These are phyloP conservation scores for Macrophya annulata DNA, from an alignment of 2,888 invertebrate species.

Conservation along the genomic window DNA sequence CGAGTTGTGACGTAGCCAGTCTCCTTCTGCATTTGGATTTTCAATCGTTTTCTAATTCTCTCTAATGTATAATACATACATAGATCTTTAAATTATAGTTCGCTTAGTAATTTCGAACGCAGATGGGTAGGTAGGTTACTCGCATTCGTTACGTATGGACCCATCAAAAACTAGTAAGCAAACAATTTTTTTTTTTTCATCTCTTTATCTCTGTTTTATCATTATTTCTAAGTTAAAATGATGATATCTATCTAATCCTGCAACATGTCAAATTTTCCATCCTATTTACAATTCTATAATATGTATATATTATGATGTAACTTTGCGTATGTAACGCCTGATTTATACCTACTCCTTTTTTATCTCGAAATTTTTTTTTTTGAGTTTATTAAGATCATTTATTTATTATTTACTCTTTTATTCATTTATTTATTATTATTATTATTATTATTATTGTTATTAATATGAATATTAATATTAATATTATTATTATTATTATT, in stretches of 20 bases:
- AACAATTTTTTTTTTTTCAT: background rate
- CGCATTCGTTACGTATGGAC: slow-evolving; percentile 1
- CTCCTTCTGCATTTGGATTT: background rate
- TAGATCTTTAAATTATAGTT: background rate
- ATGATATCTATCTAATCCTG: background rate
- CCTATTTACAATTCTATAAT: slow-evolving; percentile 8
- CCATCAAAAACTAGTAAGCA: slow-evolving; percentile 11
- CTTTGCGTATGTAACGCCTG: background rate
- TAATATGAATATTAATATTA: no score
- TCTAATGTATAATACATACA: background rate
- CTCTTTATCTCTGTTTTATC: background rate
- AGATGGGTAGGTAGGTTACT: background rate
- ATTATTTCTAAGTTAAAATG: background rate
- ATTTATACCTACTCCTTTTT: background rate
- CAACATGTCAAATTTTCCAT: background rate
- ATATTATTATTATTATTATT: background rate
- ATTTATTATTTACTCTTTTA: background rate
- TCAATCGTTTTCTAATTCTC: background rate
- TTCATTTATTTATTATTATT: background rate
- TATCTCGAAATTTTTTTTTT: background rate
- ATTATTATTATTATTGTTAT: background rate
- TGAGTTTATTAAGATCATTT: background rate
- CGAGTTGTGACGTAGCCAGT: no score
- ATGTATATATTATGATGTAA: background rate
- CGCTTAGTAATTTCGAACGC: background rate